Conservation (phyloP, 1,140 invertebrate genomes). For the Pseudomyrmex cubaensis region DNA sequence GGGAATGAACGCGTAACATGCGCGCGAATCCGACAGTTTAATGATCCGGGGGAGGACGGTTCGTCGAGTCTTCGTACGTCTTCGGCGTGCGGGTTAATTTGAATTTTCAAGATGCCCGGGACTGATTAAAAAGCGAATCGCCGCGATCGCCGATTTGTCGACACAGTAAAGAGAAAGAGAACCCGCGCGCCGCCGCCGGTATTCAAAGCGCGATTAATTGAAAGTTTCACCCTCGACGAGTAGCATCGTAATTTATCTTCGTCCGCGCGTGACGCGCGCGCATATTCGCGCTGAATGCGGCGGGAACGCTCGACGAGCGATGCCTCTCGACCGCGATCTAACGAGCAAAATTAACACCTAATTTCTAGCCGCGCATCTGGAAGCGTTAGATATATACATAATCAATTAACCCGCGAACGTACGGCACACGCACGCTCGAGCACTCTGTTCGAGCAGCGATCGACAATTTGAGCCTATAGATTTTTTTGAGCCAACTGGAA, state of each 20-base stretch:
- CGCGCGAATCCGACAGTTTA: not conserved
- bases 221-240: conserved; percentile 55
- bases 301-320: conserved; percentile 23
- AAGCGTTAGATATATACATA: conserved; percentile 54
- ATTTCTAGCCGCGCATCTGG: conserved; percentile 25
- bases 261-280: conserved; percentile 52
- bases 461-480: not conserved
- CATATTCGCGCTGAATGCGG: conserved; percentile 24
- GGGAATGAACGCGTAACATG: not conserved
- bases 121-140: conserved; percentile 50
- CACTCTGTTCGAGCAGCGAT: not conserved
- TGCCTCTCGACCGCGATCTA: conserved; percentile 28
- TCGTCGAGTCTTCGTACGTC: conserved; percentile 3
- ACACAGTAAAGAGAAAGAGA: conserved; percentile 12
- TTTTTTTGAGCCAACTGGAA: not conserved
- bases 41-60: not conserved
- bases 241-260: conserved; percentile 58
- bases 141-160: conserved; percentile 45
- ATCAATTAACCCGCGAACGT: conserved; percentile 40
- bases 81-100: conserved; percentile 48
- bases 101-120: conserved; percentile 36
- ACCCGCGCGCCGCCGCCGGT: conserved; percentile 10
- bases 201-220: conserved; percentile 60
- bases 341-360: conserved; percentile 59
- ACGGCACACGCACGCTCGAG: not conserved